Evolutionary conservation across 2,797 vertebrate species (phyloP).

Genomic region (Phrynocephalus forsythii): DNA sequence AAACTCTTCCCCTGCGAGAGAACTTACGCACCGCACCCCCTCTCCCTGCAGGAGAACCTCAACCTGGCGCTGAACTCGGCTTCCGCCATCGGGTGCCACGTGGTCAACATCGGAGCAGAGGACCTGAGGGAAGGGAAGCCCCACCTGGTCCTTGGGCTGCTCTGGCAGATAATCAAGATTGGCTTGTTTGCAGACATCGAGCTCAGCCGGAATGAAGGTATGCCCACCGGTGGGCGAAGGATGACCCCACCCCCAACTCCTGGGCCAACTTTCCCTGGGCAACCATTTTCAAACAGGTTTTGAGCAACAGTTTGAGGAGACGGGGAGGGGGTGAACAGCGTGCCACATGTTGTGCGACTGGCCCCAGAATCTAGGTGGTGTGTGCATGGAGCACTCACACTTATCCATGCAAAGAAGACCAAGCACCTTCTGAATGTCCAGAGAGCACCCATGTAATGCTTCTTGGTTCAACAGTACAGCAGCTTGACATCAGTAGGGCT

Average conservation of each 20-base stretch:
- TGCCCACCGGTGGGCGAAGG: background rate
- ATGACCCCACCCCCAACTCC: no score
- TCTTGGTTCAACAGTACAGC: no score
- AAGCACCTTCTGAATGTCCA: background rate
- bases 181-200: slow-evolving; percentile 95
- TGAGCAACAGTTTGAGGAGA: background rate
- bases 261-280: no score
- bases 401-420: background rate
- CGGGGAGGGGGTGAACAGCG: no score
- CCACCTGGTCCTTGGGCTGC: slow-evolving; percentile 93
- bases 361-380: no score
- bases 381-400: no score
- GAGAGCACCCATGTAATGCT: no score
- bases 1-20: rapidly evolving
- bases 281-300: background rate
- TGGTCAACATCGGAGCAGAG: slow-evolving; percentile 95
- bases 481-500: no score
- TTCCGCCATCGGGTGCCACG: slow-evolving; percentile 96
- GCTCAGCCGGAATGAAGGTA: slow-evolving; percentile 96
- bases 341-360: background rate
- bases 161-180: slow-evolving; percentile 98
- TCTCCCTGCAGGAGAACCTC: slow-evolving; percentile 89
- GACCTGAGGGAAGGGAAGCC: slow-evolving; percentile 95
- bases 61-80: slow-evolving; percentile 97
- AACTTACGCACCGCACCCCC: slow-evolving; percentile 28